A percentile compares a stretch with the other conserved stretches of the same genome.
Evolutionary conservation across 2,113 vertebrate genomes (phyloP).

Genomic region (Ameiurus melas): DNA sequence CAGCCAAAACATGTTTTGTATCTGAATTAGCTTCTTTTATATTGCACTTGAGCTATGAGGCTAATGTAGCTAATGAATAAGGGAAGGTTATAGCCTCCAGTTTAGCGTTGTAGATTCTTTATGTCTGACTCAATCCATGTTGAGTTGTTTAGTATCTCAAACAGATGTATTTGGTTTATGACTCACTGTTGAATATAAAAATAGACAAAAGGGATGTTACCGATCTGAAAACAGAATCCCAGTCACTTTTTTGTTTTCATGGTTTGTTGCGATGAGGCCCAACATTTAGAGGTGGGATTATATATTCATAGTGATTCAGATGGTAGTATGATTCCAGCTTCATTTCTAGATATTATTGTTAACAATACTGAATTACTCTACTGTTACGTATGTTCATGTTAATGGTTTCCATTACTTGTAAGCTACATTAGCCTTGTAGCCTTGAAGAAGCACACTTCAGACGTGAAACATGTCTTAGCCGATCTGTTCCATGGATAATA

Average conservation of each 20-base stretch:
- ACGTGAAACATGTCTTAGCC: background rate
- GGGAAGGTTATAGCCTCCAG: background rate
- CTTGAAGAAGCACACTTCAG: background rate
- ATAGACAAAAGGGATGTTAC: background rate
- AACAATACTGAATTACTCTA: background rate
- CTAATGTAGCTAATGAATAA: background rate
- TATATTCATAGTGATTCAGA: background rate
- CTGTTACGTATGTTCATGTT: background rate
- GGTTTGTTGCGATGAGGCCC: background rate
- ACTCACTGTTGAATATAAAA: background rate
- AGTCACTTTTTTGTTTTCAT: background rate
- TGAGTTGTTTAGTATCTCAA: background rate
- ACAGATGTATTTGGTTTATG: background rate
- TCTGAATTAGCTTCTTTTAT: background rate
- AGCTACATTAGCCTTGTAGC: background rate
- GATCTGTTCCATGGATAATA: background rate
- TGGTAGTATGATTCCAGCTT: background rate
- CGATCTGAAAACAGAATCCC: background rate
- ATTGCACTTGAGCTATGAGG: background rate
- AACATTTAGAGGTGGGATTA: background rate
- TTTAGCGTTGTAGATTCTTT: background rate
- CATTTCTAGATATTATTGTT: background rate
- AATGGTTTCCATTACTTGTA: background rate
- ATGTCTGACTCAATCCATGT: background rate
- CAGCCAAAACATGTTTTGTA: background rate